A percentile compares a stretch with the other conserved stretches of the same genome.
Evolutionary conservation across 2,113 vertebrate species (phyloP).

Genomic region (Phrynocephalus versicolor): DNA sequence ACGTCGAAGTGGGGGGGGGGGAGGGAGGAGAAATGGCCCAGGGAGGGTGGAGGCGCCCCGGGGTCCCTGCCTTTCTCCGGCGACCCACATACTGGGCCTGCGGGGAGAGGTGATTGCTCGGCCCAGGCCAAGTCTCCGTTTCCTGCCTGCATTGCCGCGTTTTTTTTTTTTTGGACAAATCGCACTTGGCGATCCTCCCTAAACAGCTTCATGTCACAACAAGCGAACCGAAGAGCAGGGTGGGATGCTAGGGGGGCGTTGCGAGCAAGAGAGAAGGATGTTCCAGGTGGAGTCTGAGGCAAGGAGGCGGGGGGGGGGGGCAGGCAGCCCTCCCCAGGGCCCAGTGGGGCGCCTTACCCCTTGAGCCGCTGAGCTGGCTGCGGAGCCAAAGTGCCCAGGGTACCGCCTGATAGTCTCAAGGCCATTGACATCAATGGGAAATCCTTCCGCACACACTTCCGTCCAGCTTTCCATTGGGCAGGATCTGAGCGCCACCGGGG

Average conservation of each 20-base stretch:
- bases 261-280: no score
- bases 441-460: no score
- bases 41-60: conserved; percentile 8
- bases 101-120: background rate
- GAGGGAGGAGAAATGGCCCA: background rate
- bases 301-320: background rate
- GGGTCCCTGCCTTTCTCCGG: background rate
- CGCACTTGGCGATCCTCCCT: background rate
- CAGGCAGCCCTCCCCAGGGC: background rate
- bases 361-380: no score
- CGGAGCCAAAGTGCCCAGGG: no score
- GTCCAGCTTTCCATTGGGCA: no score
- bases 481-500: no score
- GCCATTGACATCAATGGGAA: no score
- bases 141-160: background rate
- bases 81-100: background rate
- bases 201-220: no score
- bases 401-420: no score
- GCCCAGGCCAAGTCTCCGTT: background rate
- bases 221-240: background rate
- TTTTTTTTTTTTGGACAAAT: background rate
- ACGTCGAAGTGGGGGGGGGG: conserved; percentile 2
- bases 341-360: no score
- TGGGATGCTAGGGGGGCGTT: no score
- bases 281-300: background rate